Base-by-base conservation (phyloP, 2,113 vertebrate species). In the Spea multiplicata region DNA sequence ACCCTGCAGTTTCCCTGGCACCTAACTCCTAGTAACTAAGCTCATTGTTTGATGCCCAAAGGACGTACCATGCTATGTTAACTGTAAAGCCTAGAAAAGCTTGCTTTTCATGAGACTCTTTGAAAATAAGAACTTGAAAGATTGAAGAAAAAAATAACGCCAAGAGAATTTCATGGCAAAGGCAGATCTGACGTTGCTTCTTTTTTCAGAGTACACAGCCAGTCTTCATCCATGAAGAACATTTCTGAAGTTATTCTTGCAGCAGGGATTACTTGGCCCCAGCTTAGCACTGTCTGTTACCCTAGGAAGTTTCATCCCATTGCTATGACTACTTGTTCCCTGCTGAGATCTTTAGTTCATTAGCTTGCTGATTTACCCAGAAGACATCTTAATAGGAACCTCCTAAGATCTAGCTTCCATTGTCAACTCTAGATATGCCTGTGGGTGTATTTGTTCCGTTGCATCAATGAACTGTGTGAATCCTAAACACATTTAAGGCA, bases 141-240 rank as follows among this genome's bases (percentile, higher is more conserved):
- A 84, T 85, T 82, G 71, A 4, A 84, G 87, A 86, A 88, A 82
- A 86, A 90, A 85, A 88, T 89, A 89, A 91, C 83, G 89, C 89
- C 91, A 90, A 82, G 84, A 84, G 1, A 82, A 92, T 92, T 93
- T 92, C 89, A 91, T 89, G 90, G 87, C 88, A 84, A 68, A 83
- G 74, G 76, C 75, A 89, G 90, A 92, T 91, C 86, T 91, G 86
- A 88, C 86, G 82, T 80, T 73, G 74, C 70, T 86, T 83, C 80
- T 84, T 79, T 80, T 80, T 52, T 74, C 68, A 44, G 46, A 73
- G 71, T 82, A 84, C 64, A 8, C 75, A 84, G 84, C 12, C 5
- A 80, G 48, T 61, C 74, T 61, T 74, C 69, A 87, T 70, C 10
- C 74, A 49, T 76, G 84, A 85, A 80, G 70, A 85, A 83, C 74